phyloP scores from a whole-genome alignment of 2,113 vertebrate genomes.

The Circaetus gallicus region DNA sequence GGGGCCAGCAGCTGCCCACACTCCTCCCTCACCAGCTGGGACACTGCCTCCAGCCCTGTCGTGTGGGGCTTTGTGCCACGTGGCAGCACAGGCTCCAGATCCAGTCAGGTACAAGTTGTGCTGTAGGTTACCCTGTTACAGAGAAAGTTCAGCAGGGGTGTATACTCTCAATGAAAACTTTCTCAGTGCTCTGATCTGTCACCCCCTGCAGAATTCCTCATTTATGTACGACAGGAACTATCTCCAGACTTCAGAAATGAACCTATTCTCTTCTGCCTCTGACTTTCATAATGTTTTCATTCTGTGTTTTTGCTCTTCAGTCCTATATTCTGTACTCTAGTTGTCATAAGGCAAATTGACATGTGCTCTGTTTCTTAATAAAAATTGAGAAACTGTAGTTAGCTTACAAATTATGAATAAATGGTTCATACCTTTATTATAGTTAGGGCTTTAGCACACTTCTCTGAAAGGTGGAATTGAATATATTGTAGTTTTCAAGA shows the following conservation, averaged over 20 bases:
- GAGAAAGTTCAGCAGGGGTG: background rate
- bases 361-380: background rate
- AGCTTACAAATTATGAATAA: background rate
- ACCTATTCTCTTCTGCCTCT: background rate
- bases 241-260: background rate
- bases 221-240: accelerated
- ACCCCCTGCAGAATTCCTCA: background rate
- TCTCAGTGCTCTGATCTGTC: background rate
- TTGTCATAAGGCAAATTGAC: background rate
- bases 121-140: background rate
- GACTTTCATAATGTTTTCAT: background rate
- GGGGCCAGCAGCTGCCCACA: background rate
- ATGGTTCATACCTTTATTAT: background rate
- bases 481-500: background rate
- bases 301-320: background rate
- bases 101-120: background rate
- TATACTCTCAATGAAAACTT: background rate
- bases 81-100: background rate
- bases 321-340: background rate
- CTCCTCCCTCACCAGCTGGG: background rate
- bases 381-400: background rate
- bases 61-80: background rate
- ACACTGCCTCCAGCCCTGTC: background rate
- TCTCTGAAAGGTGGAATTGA: background rate
- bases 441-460: background rate